These are phyloP conservation scores for Embiotoca jacksoni DNA, from an alignment of 2,113 vertebrate genomes.

Conservation along the genomic window DNA sequence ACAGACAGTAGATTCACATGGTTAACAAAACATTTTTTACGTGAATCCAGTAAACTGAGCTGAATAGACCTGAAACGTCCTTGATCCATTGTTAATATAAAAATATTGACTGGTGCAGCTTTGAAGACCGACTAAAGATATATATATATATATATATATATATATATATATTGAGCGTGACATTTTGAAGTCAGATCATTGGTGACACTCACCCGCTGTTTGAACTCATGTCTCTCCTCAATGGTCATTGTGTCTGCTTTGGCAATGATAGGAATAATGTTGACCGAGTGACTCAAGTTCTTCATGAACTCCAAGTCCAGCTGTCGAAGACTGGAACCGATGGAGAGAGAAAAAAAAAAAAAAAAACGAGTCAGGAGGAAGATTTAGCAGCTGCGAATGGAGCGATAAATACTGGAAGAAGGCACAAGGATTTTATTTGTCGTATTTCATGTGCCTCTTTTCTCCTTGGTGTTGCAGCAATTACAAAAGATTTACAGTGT, in stretches of 20 bases:
- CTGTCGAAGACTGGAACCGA: slow-evolving; percentile 88
- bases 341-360: neutral
- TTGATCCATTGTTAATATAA: neutral
- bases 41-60: too few species aligned
- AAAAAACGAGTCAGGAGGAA: neutral
- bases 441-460: slow-evolving; percentile 22
- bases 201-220: slow-evolving; percentile 89
- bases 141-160: too few species aligned
- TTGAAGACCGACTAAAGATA: too few species aligned
- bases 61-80: neutral
- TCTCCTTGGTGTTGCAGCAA: slow-evolving; percentile 8
- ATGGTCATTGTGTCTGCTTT: slow-evolving; percentile 97
- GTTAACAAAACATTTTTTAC: too few species aligned
- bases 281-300: slow-evolving; percentile 95
- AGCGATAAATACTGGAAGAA: neutral
- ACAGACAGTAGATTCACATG: too few species aligned
- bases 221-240: slow-evolving; percentile 96
- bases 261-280: slow-evolving; percentile 96
- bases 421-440: neutral
- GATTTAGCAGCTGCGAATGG: neutral
- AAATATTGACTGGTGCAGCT: neutral
- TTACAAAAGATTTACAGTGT: slow-evolving; percentile 28
- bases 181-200: neutral
- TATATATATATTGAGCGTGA: neutral
- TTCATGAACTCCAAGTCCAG: slow-evolving; percentile 98